Conservation (phyloP, 2,113 vertebrate genomes). For the Pachypanchax playfairii region DNA sequence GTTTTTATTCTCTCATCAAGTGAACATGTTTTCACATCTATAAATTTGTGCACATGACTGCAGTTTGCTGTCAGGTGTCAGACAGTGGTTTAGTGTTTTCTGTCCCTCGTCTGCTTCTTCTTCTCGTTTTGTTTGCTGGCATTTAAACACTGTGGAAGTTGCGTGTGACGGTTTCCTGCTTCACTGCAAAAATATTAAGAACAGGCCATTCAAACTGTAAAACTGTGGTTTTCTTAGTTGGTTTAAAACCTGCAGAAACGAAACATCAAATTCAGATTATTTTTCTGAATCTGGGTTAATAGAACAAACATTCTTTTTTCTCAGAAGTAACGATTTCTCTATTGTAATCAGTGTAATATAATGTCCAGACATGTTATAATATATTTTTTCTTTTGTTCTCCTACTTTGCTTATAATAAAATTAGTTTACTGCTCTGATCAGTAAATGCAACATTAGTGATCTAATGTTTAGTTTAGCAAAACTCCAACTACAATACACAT, state of each 20-base stretch:
- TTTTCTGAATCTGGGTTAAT: too few relatives aligned
- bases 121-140: background rate
- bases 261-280: too few relatives aligned
- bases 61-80: background rate
- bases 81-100: conserved; percentile 22
- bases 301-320: too few relatives aligned
- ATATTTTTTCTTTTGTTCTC: too few relatives aligned
- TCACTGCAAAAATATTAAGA: background rate
- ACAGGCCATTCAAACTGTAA: background rate
- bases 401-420: too few relatives aligned
- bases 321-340: too few relatives aligned
- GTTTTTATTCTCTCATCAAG: background rate
- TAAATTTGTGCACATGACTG: conserved; percentile 8
- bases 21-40: background rate
- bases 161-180: background rate
- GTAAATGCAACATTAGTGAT: too few relatives aligned
- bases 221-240: background rate
- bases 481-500: too few relatives aligned
- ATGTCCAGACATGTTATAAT: too few relatives aligned
- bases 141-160: background rate
- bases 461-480: too few relatives aligned
- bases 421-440: too few relatives aligned
- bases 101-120: conserved; percentile 1
- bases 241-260: background rate
- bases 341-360: too few relatives aligned